Conservation (phyloP, 2,888 invertebrate genomes). For the Hermaeophaga mercurialis region DNA sequence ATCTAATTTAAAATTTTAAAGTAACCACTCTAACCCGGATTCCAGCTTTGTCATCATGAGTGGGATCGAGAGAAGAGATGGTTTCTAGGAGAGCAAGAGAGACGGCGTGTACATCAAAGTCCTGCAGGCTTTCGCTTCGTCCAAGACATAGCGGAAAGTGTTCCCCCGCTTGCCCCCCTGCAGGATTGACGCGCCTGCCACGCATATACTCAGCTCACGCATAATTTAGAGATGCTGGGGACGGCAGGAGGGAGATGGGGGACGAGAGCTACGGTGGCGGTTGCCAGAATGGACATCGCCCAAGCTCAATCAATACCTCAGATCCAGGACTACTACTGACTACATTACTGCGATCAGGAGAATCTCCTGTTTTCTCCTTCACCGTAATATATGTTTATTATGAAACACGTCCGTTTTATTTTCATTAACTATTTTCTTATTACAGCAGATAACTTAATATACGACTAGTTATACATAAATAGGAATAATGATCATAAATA, state of each 20-base stretch:
- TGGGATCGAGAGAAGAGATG: constrained; percentile 28
- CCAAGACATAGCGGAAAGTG: constrained; percentile 44
- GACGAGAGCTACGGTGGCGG: constrained; percentile 41
- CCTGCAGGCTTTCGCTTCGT: constrained; percentile 47
- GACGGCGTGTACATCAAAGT: constrained; percentile 50
- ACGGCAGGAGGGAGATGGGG: constrained; percentile 16
- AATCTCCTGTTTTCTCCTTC: constrained; percentile 13
- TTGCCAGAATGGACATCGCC: constrained; percentile 59
- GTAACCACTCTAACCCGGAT: constrained; percentile 21
- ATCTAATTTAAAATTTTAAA: constrained; percentile 21
- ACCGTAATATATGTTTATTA: constrained; percentile 1
- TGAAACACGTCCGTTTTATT: background rate
- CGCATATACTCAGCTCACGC: constrained; percentile 59
- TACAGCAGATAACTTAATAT: too few species aligned
- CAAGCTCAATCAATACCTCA: constrained; percentile 56
- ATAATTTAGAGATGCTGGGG: constrained; percentile 57
- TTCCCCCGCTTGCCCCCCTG: constrained; percentile 31
- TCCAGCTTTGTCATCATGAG: constrained; percentile 27
- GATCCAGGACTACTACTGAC: constrained; percentile 50
- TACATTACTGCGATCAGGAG: constrained; percentile 47
- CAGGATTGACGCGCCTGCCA: constrained; percentile 54
- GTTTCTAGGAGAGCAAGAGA: constrained; percentile 25
- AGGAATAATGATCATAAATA: too few species aligned
- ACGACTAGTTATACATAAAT: too few species aligned
- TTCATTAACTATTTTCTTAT: background rate